phyloP scores from a whole-genome alignment of 1,140 invertebrate species.

The Bacillus rossius region DNA sequence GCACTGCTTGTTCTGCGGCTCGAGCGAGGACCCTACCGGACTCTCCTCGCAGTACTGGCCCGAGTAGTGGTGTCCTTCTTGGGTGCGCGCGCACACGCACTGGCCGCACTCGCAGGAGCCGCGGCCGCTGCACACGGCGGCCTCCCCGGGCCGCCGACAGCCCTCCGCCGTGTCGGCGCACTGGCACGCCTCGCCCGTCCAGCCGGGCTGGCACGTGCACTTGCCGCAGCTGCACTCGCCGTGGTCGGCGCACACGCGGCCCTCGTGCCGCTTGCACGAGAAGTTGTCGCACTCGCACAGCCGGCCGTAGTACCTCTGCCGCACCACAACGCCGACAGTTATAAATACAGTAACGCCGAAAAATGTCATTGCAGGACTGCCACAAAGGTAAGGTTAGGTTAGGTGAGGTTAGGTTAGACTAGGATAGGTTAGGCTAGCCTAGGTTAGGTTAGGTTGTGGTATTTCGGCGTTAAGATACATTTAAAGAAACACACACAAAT shows the following conservation, averaged over 20 bases:
- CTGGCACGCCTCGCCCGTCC: constrained; percentile 58
- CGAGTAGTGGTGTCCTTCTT: constrained; percentile 44
- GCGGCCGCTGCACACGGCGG: constrained; percentile 52
- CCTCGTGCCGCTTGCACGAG: constrained; percentile 55
- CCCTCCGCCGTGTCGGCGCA: constrained; percentile 55
- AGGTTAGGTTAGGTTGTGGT: too few relatives aligned
- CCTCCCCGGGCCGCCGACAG: constrained; percentile 52
- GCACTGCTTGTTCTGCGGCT: too few relatives aligned
- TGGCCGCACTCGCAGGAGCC: constrained; percentile 58
- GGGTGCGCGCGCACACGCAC: constrained; percentile 47
- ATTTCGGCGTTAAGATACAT: too few relatives aligned
- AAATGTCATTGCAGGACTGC: too few relatives aligned
- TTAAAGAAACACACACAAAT: too few relatives aligned
- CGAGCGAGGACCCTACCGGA: constrained; percentile 39
- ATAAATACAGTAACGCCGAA: too few relatives aligned
- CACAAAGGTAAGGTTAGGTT: too few relatives aligned
- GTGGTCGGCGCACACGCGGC: constrained; percentile 53
- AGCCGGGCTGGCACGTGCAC: constrained; percentile 55
- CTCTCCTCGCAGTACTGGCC: constrained; percentile 59
- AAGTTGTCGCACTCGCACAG: constrained; percentile 74
- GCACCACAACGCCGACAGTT: too few relatives aligned
- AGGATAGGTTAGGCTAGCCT: too few relatives aligned
- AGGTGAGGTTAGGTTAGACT: too few relatives aligned
- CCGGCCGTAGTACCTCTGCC: constrained; percentile 42
- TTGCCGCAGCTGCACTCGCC: constrained; percentile 59